Evolutionary conservation across 2,888 invertebrate species (phyloP).

Genomic region (Volucella inflata): DNA sequence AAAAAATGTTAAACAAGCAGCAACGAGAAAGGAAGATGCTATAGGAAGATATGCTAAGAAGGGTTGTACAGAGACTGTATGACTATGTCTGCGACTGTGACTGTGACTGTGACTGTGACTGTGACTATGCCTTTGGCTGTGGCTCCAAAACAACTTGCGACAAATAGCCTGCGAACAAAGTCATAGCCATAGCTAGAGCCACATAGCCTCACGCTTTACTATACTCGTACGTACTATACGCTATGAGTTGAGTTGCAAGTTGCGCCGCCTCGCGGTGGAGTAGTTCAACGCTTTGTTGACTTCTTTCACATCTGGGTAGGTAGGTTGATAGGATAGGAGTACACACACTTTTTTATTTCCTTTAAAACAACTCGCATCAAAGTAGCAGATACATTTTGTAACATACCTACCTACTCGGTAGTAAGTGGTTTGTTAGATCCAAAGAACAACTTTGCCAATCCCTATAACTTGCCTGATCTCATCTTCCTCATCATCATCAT

Average conservation of each 20-base stretch:
- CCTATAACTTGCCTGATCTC: slow-evolving; percentile 50
- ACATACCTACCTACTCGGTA: not conserved
- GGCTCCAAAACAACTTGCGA: too few relatives aligned
- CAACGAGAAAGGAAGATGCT: slow-evolving; percentile 62
- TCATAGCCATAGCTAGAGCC: too few relatives aligned
- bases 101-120: too few relatives aligned
- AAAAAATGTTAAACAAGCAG: too few relatives aligned
- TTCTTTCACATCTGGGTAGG: slow-evolving; percentile 66
- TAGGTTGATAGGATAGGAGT: slow-evolving; percentile 65
- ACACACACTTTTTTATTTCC: not conserved
- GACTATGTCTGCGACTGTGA: too few relatives aligned
- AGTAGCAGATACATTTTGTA: not conserved
- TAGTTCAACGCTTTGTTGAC: slow-evolving; percentile 52
- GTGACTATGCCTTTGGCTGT: too few relatives aligned
- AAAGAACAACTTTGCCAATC: slow-evolving; percentile 57
- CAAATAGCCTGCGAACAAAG: too few relatives aligned
- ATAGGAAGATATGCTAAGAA: slow-evolving; percentile 67
- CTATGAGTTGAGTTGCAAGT: not conserved
- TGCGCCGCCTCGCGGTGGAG: not conserved
- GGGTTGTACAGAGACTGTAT: slow-evolving; percentile 41
- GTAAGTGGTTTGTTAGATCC: slow-evolving; percentile 24
- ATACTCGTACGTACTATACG: too few relatives aligned
- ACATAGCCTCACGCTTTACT: too few relatives aligned
- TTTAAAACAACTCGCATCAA: not conserved
- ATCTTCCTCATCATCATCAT: slow-evolving; percentile 19